Base-by-base conservation (phyloP, 1,140 invertebrate species). In the Oncopeltus fasciatus region DNA sequence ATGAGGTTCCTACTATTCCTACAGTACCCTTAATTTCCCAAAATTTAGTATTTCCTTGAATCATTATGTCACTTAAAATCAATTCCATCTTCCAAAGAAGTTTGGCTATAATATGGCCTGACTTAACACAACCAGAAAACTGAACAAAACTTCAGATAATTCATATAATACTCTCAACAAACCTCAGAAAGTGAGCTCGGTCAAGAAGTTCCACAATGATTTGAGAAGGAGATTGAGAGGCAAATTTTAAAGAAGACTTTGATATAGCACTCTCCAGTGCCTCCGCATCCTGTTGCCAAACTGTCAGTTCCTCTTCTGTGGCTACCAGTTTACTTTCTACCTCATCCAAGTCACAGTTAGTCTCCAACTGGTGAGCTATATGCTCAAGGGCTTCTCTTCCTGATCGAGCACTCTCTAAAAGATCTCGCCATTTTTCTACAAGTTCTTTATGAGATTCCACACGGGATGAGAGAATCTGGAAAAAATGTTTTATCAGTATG, bases 391-490 rank as follows among this genome's bases (percentile, higher is more conserved):
- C 87, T 67, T 87, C 85, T 62, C 81, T 82, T n/a, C 84, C 82
- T 64, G 92, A 88, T 64, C 85, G 80, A 65, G 87, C 82, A 86
- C 88, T 92, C 62, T 83, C 84, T 16, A 90, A 70, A 27, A 93
- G 77, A 66, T 91, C 87, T 1, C 80, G 80, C 88, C 90, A 93
- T 65, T 88, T 88, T 70, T 92, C 84, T 24, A 94, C 74, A 18
- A 81, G 78, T 0, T 75, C 77, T 72, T 86, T 87, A 70, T 89
- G 89, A 65, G 83, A 78, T 68, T 81, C 77, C 60, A 95, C 75
- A 64, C 85, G 83, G 20, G 83, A 81, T 70, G 90, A 85, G n/a
- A n/a, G n/a, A n/a, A n/a, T n/a, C n/a, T n/a, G n/a, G n/a, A n/a
- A n/a, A n/a, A n/a, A n/a, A n/a, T n/a, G n/a, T n/a, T n/a, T n/a